Evolutionary conservation across 2,888 invertebrate genomes (phyloP).

Genomic region (Lysandra coridon): DNA sequence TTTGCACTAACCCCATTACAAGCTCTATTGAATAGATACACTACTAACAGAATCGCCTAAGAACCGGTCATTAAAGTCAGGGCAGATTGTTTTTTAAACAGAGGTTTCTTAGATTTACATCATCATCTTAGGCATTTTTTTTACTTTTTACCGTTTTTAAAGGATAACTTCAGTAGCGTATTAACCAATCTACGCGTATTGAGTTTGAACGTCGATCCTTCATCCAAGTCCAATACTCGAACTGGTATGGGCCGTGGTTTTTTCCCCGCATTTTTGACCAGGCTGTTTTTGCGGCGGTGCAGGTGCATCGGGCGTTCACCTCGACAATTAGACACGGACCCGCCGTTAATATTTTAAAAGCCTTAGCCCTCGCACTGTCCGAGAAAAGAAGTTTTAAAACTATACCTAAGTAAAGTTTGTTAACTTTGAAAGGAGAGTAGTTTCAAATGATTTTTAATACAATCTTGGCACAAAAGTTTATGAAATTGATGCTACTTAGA

Average conservation of each 20-base stretch:
- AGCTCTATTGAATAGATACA: too few relatives aligned
- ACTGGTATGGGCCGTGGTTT: constrained; percentile 53
- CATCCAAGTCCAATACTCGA: constrained; percentile 36
- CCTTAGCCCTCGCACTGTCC: not conserved
- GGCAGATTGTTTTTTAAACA: not conserved
- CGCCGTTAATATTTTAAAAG: constrained; percentile 26
- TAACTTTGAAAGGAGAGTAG: not conserved
- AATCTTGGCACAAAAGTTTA: too few relatives aligned
- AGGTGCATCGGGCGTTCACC: constrained; percentile 75
- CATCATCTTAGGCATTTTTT: too few relatives aligned
- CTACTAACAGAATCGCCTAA: not conserved
- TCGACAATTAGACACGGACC: constrained; percentile 52
- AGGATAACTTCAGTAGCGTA: not conserved
- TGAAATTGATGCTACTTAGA: too few relatives aligned
- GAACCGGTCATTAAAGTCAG: not conserved
- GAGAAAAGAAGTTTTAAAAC: not conserved
- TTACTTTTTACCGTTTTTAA: too few relatives aligned
- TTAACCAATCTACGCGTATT: not conserved
- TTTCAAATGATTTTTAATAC: too few relatives aligned
- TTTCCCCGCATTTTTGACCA: constrained; percentile 67
- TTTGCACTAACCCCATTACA: not conserved
- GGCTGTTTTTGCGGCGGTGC: constrained; percentile 50
- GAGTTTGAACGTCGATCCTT: constrained; percentile 5
- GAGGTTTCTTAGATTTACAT: too few relatives aligned
- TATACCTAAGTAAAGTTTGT: not conserved